A percentile compares a stretch with the other conserved stretches of the same genome.
phyloP scores from a whole-genome alignment of 1,140 invertebrate species.

The Euwallacea similis region DNA sequence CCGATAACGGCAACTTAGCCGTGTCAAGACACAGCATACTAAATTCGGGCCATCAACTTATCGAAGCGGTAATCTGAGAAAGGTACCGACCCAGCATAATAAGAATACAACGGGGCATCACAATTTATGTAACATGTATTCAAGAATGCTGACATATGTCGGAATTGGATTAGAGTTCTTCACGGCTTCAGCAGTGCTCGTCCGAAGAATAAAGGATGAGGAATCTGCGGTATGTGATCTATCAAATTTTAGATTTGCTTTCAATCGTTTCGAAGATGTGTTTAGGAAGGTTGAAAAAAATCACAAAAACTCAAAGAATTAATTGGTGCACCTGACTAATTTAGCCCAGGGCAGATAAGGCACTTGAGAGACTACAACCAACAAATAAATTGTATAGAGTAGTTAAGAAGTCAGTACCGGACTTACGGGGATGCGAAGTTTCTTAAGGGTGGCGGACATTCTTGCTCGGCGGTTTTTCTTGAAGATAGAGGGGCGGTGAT shows the following conservation, averaged over 20 bases:
- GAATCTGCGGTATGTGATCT: constrained; percentile 21
- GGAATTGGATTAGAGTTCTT: constrained; percentile 41
- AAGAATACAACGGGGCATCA: constrained; percentile 32
- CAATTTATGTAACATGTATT: constrained; percentile 42
- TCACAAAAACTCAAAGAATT: too few species aligned
- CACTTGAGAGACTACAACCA: too few species aligned
- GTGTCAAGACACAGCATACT: constrained; percentile 48
- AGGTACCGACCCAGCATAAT: constrained; percentile 28
- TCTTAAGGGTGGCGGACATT: too few species aligned
- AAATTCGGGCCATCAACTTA: constrained; percentile 45
- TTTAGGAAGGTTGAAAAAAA: too few species aligned
- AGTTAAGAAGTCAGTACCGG: too few species aligned
- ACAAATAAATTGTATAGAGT: too few species aligned
- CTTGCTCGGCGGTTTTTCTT: too few species aligned
- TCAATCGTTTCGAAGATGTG: too few species aligned
- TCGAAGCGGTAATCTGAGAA: constrained; percentile 44
- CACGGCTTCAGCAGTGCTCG: constrained; percentile 15
- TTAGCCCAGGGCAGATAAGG: too few species aligned
- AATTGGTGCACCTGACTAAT: too few species aligned
- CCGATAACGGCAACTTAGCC: constrained; percentile 44
- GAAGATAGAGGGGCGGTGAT: too few species aligned
- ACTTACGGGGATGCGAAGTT: too few species aligned
- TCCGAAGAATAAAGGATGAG: constrained; percentile 8
- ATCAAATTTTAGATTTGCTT: background rate
- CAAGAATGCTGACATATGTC: constrained; percentile 43